Evolutionary conservation across 2,797 vertebrate genomes (phyloP).

Genomic region (Spinus pinus): DNA sequence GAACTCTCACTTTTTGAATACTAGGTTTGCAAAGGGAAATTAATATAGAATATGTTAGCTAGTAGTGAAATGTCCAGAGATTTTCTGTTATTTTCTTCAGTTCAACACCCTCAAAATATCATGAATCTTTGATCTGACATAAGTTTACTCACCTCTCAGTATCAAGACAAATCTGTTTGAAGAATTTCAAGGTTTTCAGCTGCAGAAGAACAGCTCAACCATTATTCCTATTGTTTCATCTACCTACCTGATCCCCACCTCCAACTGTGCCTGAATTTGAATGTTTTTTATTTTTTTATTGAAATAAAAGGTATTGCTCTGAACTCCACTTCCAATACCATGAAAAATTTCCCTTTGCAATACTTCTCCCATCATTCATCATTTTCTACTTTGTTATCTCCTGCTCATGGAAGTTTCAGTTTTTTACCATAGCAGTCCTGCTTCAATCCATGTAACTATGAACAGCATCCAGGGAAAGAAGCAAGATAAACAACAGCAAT

Average conservation of each 20-base stretch:
- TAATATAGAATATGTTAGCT: constrained; percentile 23
- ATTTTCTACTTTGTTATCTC: background rate
- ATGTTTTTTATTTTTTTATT: background rate
- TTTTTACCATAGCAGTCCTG: background rate
- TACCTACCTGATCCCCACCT: background rate
- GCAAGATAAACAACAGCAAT: background rate
- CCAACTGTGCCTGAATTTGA: background rate
- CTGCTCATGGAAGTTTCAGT: background rate
- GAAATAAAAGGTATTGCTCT: background rate
- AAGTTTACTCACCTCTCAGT: background rate
- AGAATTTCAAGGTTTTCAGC: background rate
- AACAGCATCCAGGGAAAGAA: background rate
- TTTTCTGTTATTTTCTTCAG: background rate
- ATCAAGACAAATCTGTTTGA: background rate
- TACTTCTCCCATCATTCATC: background rate
- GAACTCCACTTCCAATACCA: background rate
- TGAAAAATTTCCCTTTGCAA: background rate
- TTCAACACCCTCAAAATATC: background rate
- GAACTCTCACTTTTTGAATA: constrained; percentile 47
- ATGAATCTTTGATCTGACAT: background rate
- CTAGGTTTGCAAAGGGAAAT: constrained; percentile 18
- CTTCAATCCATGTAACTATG: background rate
- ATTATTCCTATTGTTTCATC: background rate
- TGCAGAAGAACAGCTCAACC: background rate
- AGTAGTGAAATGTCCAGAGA: background rate